Evolutionary conservation across 2,797 vertebrate genomes (phyloP), one percentile per base, ranked within the genome.

Genomic region (Melanotaenia pygmaea): DNA sequence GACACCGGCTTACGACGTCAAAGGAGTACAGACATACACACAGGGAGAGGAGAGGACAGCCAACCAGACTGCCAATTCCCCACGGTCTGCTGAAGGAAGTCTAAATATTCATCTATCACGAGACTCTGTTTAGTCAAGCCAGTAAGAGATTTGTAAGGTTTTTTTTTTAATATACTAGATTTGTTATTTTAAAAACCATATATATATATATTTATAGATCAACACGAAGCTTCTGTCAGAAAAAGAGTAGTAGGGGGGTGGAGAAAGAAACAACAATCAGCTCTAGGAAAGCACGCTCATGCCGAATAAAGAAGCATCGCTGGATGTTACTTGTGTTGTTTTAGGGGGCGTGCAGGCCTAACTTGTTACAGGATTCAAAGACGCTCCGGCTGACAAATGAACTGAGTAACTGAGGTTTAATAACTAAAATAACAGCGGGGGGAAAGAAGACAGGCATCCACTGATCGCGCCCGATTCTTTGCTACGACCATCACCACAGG

Each of bases 1-100:
- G 94, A 95, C 94, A 95, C 94, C 94, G 93, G 93, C 88, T 94
- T 94, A 94, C 94, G 92, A 95, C 94, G 94, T 95, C 94, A 94
- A 94, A 93, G 88, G 88, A 91, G 85, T 79, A 87, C 84, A 91
- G 78, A 89, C 88, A 74, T 89, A 89, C 90, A 71, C 75, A 70
- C 26, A 74, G 77, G 85, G 72, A 77, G 82, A 70, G 79, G 73
- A 87, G 85, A 88, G 83, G 85, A 93, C 85, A 75, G 76, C 72
- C 87, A 72, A 71, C 64, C 90, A 88, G 89, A 92, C 91, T 80
- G 88, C 59, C 87, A 82, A 78, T 90, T 88, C 91, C 88, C 90
- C 5, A 43, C 80, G 82, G 87, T 86, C 82, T 58, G 34, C 81
- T 82, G 81, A 80, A 87, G 86, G 87, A 85, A 92, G 78, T 76